Evolutionary conservation across 2,797 vertebrate genomes (phyloP).

Genomic region (Peromyscus attwateri): DNA sequence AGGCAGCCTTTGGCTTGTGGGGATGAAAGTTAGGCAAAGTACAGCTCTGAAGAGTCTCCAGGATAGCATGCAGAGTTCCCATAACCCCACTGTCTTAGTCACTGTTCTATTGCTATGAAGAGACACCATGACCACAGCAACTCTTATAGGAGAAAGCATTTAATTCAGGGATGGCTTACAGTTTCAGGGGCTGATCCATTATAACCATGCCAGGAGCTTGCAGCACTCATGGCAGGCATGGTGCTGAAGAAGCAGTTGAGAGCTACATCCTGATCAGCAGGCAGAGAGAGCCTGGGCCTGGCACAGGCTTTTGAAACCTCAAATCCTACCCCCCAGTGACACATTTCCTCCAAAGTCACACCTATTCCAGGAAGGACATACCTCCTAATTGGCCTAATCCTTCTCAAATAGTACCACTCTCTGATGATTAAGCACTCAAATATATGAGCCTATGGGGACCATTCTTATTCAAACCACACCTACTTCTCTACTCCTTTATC

Average conservation of each 20-base stretch:
- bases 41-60: neutral
- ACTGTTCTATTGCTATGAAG: neutral
- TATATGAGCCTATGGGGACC: neutral
- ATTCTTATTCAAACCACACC: neutral
- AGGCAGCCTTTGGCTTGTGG: neutral
- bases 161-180: neutral
- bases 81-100: neutral
- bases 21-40: neutral
- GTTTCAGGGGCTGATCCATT: neutral
- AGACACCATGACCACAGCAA: neutral
- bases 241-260: neutral
- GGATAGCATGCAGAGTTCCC: neutral
- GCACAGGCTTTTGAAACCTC: neutral
- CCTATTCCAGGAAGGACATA: neutral
- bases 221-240: too few relatives aligned
- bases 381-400: neutral
- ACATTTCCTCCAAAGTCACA: neutral
- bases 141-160: neutral
- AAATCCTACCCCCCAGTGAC: neutral
- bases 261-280: neutral
- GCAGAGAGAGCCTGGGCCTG: neutral
- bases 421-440: neutral
- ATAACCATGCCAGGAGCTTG: neutral
- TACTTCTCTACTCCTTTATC: neutral
- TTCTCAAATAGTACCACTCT: neutral